Base-by-base conservation (phyloP, 2,113 vertebrate species). In the Mobula birostris region DNA sequence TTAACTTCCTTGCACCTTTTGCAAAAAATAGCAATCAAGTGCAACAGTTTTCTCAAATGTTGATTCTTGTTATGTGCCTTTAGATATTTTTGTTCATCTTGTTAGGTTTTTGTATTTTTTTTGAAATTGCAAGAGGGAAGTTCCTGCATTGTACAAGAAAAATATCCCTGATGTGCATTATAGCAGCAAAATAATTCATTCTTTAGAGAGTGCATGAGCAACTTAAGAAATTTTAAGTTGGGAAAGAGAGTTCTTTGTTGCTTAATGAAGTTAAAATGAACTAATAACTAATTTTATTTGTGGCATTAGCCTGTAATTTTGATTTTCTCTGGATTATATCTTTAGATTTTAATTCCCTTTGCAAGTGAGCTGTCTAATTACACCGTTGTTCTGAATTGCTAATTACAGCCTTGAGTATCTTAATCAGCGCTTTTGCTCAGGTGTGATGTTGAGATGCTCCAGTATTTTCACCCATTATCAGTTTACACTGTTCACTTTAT, bases 381-480 rank as follows among this genome's bases (percentile, higher is more conserved):
- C 36, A 56, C 36, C 74, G 36, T 12, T 76, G 27, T 93, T 93
- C 70, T 74, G 40, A 93, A 74, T 72, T 72, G 91, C 40, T 74
- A 74, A 93, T 74, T 74, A 74, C 6, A 48, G 68, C 19, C 63
- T 72, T 72, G 48, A 93, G 90, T 48, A 72, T 40, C 14, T 12
- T 74, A 93, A 93, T 74, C 90, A 48, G 63, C 72, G 90, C 36
- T 19, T 66, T 32, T 93, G 91, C 8, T 72, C 40, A 24, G 32
- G 40, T 72, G 36, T 74, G 66, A 29, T 74, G 68, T 74, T 24
- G 70, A 93, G 94, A 82, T 2, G 58, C 63, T 94, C 2, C 72
- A 0, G 95, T 12, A 48, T 82, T 94, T 94, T 94, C 8, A 0
- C 70, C 68, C 94, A 27, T 95, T 29, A 95, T 15, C 94, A 40